Evolutionary conservation across 2,888 invertebrate species (phyloP).

Genomic region (Papilio demoleus): DNA sequence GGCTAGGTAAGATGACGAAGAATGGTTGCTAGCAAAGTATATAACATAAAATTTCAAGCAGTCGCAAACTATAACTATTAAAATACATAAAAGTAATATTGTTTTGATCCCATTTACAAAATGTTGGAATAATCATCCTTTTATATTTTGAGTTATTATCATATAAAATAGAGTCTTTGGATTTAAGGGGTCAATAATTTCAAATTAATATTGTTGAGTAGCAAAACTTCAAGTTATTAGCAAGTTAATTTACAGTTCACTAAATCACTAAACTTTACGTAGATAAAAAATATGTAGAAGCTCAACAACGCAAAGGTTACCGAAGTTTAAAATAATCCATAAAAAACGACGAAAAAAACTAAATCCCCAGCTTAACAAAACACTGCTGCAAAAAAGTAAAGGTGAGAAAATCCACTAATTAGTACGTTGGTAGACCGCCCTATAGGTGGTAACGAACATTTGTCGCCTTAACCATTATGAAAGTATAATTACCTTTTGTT

Average conservation of each 20-base stretch:
- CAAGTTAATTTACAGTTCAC: neutral
- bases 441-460: constrained; percentile 61
- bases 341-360: constrained; percentile 52
- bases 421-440: constrained; percentile 66
- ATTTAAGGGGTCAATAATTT: too few species aligned
- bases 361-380: constrained; percentile 51
- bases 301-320: neutral
- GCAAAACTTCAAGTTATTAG: neutral
- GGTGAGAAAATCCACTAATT: constrained; percentile 82
- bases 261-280: neutral
- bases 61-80: too few species aligned
- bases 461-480: constrained; percentile 64
- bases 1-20: too few species aligned
- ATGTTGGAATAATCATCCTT: too few species aligned
- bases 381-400: constrained; percentile 60
- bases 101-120: too few species aligned
- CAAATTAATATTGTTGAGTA: neutral
- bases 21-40: neutral
- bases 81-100: too few species aligned
- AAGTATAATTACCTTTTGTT: constrained; percentile 79
- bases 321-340: constrained; percentile 22
- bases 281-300: neutral
- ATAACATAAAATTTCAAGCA: too few species aligned
- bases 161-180: too few species aligned
- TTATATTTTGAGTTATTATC: too few species aligned